A percentile compares a stretch with the other conserved stretches of the same genome.
phyloP scores from a whole-genome alignment of 53 echinoderm and acorn worm species.

The Arbacia lixula region DNA sequence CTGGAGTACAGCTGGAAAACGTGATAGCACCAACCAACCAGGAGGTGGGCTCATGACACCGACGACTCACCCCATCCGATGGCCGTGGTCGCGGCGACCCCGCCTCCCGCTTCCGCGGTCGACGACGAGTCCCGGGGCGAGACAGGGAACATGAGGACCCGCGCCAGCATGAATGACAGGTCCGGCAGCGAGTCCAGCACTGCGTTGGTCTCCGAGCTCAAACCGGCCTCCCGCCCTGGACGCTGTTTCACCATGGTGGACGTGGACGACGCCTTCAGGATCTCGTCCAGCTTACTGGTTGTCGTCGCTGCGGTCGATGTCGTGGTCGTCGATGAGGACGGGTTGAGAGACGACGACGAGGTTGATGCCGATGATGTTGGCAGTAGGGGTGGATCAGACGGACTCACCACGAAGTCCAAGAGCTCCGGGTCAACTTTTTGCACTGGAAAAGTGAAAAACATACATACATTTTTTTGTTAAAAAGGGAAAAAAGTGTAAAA shows the following conservation, averaged over 20 bases:
- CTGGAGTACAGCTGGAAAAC: no score
- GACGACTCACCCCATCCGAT: slow-evolving; percentile 28
- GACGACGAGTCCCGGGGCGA: slow-evolving; percentile 17
- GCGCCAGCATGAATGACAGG: slow-evolving; percentile 95
- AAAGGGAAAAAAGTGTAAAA: background rate
- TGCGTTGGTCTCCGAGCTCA: slow-evolving; percentile 82
- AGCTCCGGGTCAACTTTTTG: slow-evolving; percentile 89
- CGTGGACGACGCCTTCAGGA: slow-evolving; percentile 87
- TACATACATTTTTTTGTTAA: no score
- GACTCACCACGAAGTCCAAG: slow-evolving; percentile 75
- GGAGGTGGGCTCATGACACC: no score
- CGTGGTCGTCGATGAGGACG: background rate
- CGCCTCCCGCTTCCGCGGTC: background rate
- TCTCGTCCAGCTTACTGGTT: slow-evolving; percentile 83
- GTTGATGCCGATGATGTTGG: background rate
- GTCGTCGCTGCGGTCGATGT: slow-evolving; percentile 9
- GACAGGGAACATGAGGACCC: slow-evolving; percentile 96
- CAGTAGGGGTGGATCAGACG: slow-evolving; percentile 51
- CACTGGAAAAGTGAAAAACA: no score
- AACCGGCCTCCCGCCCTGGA: slow-evolving; percentile 68
- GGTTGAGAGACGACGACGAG: slow-evolving; percentile 8
- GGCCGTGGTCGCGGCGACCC: background rate
- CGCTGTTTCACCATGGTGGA: slow-evolving; percentile 89
- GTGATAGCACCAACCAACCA: no score
- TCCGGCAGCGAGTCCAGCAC: slow-evolving; percentile 80